Percentiles rank a stretch among this genome's conserved stretches.
These are phyloP conservation scores for Dendrocincla tyrannina DNA, from an alignment of 2,797 vertebrate species.

Conservation along the genomic window DNA sequence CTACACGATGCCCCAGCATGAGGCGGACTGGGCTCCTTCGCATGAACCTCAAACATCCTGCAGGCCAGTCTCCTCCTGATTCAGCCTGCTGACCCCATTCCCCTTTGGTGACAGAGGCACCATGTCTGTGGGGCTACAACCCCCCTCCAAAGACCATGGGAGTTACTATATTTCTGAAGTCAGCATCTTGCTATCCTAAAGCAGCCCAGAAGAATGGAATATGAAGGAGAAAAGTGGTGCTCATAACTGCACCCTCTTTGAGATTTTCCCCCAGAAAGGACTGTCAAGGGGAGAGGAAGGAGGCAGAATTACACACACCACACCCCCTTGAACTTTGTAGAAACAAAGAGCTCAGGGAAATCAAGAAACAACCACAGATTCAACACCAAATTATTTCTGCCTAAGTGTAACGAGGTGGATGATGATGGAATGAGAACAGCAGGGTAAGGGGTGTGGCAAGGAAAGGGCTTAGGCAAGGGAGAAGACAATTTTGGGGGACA, in stretches of 20 bases:
- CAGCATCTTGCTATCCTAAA: background rate
- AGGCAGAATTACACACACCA: background rate
- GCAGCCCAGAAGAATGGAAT: background rate
- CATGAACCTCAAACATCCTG: background rate
- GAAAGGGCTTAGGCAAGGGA: background rate
- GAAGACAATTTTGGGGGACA: background rate
- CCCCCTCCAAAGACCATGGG: rapidly evolving
- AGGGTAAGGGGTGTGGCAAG: background rate
- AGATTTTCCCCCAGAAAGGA: background rate
- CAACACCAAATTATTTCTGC: background rate
- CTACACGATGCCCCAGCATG: rapidly evolving
- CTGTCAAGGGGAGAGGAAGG: background rate
- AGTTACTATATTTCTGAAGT: background rate
- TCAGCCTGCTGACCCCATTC: background rate
- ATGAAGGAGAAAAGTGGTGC: background rate
- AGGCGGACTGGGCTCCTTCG: background rate
- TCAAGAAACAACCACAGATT: background rate
- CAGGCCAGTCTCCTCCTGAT: background rate
- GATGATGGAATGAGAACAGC: background rate
- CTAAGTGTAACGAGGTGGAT: background rate
- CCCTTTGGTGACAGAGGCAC: background rate
- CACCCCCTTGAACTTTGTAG: background rate
- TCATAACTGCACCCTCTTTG: background rate
- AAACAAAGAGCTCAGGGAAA: background rate
- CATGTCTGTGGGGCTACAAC: rapidly evolving